These are phyloP conservation scores for Hydraecia micacea DNA, from an alignment of 2,888 invertebrate species.

Conservation along the genomic window DNA sequence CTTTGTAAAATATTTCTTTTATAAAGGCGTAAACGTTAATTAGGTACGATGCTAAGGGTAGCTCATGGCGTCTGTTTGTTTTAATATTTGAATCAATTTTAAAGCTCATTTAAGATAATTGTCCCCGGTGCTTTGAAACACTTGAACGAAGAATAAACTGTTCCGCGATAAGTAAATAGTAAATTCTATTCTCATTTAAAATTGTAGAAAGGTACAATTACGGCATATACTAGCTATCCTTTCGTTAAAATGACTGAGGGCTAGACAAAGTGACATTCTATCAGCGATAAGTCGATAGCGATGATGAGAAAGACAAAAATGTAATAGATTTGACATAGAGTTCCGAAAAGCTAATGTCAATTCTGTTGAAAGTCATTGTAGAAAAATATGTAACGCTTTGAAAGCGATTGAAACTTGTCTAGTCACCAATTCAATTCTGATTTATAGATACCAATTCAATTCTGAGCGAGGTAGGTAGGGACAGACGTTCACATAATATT, in stretches of 20 bases:
- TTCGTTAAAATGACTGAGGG: not conserved
- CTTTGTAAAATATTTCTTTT: not conserved
- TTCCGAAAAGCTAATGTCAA: not conserved
- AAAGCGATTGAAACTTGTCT: too few relatives aligned
- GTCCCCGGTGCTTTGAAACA: conserved; percentile 14
- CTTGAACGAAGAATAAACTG: not conserved
- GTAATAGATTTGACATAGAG: not conserved
- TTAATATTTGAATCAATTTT: conserved; percentile 21
- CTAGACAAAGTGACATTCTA: too few relatives aligned
- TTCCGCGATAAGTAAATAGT: not conserved
- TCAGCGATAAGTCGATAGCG: not conserved
- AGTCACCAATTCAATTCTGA: not conserved
- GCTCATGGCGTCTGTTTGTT: conserved; percentile 1
- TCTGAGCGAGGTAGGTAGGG: not conserved
- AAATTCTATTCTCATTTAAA: not conserved
- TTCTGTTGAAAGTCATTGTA: not conserved
- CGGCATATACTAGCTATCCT: not conserved
- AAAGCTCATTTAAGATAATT: conserved; percentile 2
- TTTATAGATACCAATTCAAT: not conserved
- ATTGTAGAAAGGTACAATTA: not conserved
- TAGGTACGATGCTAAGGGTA: not conserved
- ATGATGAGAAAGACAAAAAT: not conserved
- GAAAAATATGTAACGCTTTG: not conserved
- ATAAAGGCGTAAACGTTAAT: conserved; percentile 13
- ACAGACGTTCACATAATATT: not conserved